Evolutionary conservation across 2,113 vertebrate genomes (phyloP).

Genomic region (Sorex fumeus): DNA sequence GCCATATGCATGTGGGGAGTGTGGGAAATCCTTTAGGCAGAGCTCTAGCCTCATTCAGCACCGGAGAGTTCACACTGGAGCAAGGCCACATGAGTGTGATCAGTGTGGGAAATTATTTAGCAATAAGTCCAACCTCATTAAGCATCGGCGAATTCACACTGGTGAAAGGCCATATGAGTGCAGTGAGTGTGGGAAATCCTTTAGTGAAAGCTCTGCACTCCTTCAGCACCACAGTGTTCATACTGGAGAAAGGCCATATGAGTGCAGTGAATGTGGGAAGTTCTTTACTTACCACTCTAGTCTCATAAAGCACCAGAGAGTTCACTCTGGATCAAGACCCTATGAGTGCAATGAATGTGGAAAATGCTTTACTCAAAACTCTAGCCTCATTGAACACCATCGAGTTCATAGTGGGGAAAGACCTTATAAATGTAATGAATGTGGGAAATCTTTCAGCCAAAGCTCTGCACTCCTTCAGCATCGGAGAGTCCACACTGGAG

Average conservation of each 20-base stretch:
- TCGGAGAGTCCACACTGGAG: conserved; percentile 41
- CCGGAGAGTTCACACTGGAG: not conserved
- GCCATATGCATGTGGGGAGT: not conserved
- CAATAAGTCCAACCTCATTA: not conserved
- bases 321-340: not conserved
- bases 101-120: not conserved
- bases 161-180: not conserved
- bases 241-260: not conserved
- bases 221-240: not conserved
- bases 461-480: conserved; percentile 58
- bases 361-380: not conserved
- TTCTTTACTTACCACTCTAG: not conserved
- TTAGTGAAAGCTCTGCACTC: not conserved
- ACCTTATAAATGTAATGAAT: conserved; percentile 54
- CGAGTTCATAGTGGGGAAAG: conserved; percentile 55
- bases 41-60: not conserved
- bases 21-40: not conserved
- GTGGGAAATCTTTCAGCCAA: conserved; percentile 64
- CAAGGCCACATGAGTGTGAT: not conserved
- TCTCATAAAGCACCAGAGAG: not conserved
- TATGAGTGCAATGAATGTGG: not conserved
- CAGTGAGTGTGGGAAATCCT: not conserved
- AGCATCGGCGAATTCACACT: not conserved
- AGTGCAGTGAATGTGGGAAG: not conserved
- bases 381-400: not conserved